Percentiles rank a stretch among this genome's conserved stretches.
Conservation (phyloP, 2,888 invertebrate genomes). For the Conomelus anceps region DNA sequence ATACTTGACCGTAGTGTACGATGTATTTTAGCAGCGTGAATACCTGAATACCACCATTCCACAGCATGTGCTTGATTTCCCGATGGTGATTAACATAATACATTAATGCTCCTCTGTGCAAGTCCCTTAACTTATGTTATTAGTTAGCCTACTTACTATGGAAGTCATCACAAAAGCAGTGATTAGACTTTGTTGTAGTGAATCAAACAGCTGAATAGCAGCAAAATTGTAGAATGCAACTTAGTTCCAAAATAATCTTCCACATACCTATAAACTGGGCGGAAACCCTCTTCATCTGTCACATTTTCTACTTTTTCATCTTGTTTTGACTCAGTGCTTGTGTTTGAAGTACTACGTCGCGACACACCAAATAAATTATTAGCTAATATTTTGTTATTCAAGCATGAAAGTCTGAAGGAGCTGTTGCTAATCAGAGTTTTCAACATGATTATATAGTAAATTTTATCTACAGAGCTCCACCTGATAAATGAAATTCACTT, state of each 20-base stretch:
- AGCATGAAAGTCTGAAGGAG: neutral
- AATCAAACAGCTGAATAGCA: neutral
- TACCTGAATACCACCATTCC: too few relatives aligned
- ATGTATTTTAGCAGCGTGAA: too few relatives aligned
- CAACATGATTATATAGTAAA: neutral
- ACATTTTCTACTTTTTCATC: neutral
- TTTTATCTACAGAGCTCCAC: too few relatives aligned
- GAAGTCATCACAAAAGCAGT: too few relatives aligned
- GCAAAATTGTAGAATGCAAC: neutral
- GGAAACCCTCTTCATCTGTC: neutral
- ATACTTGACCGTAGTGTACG: too few relatives aligned
- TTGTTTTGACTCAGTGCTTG: neutral
- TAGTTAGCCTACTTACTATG: too few relatives aligned
- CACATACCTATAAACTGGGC: neutral
- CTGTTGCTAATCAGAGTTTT: neutral
- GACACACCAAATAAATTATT: neutral
- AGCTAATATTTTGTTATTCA: neutral
- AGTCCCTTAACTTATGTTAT: too few relatives aligned
- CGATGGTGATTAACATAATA: too few relatives aligned
- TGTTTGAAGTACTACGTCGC: neutral
- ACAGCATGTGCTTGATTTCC: too few relatives aligned
- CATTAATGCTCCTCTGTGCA: too few relatives aligned
- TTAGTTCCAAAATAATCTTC: neutral
- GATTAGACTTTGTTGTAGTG: neutral
- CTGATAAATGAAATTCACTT: too few relatives aligned